Evolutionary conservation across 2,797 vertebrate genomes (phyloP).

Genomic region (Aulostomus chinensis): DNA sequence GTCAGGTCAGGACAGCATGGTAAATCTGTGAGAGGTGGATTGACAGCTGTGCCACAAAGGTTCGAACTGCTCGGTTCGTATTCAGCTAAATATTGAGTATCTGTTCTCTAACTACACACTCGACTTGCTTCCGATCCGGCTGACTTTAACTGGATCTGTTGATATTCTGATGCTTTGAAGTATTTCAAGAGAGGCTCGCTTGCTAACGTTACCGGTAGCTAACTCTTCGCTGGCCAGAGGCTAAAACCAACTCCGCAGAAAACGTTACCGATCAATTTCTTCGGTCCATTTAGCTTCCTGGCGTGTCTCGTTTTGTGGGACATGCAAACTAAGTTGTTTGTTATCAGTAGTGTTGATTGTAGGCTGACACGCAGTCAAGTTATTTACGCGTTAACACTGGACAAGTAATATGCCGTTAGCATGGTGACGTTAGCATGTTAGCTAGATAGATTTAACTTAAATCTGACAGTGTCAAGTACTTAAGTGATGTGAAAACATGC

Average conservation of each 20-base stretch:
- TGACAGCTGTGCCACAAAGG: constrained; percentile 52
- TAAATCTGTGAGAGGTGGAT: constrained; percentile 17
- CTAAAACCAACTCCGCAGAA: constrained; percentile 55
- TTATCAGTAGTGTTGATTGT: background rate
- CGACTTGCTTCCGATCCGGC: background rate
- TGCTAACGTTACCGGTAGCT: constrained; percentile 59
- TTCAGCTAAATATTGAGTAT: background rate
- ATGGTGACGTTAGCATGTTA: constrained; percentile 46
- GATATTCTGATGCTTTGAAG: constrained; percentile 9
- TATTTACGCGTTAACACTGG: constrained; percentile 16
- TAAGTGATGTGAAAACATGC: background rate
- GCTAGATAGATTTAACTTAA: constrained; percentile 55
- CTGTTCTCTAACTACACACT: too few relatives aligned
- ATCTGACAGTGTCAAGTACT: constrained; percentile 40
- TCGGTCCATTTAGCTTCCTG: constrained; percentile 2
- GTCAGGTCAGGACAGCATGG: constrained; percentile 53
- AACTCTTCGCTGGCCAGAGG: constrained; percentile 46
- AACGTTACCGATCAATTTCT: constrained; percentile 28
- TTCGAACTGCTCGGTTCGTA: background rate
- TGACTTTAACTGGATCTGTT: constrained; percentile 4
- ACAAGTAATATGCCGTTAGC: constrained; percentile 51
- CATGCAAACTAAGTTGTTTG: background rate
- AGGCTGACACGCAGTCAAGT: background rate
- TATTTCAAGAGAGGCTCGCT: constrained; percentile 25
- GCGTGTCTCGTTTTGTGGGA: background rate